Evolutionary conservation across 1,140 invertebrate genomes (phyloP).

Genomic region (Heliconius nattereri): DNA sequence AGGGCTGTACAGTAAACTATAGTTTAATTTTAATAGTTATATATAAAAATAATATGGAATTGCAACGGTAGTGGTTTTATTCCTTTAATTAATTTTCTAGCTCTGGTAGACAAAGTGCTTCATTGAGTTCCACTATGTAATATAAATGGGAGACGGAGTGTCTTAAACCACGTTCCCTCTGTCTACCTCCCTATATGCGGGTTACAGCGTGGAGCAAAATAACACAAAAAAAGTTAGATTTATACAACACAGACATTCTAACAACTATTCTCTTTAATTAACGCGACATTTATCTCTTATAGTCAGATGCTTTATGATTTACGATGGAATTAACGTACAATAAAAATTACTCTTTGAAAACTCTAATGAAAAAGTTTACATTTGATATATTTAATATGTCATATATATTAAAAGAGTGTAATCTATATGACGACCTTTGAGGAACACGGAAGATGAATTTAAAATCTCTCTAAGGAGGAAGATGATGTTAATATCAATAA

Average conservation of each 20-base stretch:
- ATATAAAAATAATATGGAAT: not conserved
- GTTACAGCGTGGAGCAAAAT: no score
- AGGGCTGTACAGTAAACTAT: not conserved
- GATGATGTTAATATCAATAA: no score
- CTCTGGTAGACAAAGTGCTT: no score
- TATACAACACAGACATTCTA: not conserved
- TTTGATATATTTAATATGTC: not conserved
- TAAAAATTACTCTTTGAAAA: not conserved
- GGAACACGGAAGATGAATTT: no score
- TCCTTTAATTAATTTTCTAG: no score
- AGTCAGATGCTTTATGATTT: not conserved
- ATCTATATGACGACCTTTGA: no score
- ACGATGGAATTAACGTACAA: not conserved
- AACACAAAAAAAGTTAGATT: not conserved
- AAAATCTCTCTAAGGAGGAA: no score
- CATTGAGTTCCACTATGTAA: no score
- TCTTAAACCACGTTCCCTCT: no score
- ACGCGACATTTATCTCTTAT: not conserved
- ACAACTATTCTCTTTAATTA: not conserved
- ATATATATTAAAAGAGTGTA: not conserved
- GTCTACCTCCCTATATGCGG: no score
- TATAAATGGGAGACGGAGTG: no score
- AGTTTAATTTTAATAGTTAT: not conserved
- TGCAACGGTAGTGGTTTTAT: no score
- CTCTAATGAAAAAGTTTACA: not conserved